A percentile compares a stretch with the other conserved stretches of the same genome.
These are phyloP conservation scores for Manis javanica DNA, from an alignment of 2,797 vertebrate species.

Conservation along the genomic window DNA sequence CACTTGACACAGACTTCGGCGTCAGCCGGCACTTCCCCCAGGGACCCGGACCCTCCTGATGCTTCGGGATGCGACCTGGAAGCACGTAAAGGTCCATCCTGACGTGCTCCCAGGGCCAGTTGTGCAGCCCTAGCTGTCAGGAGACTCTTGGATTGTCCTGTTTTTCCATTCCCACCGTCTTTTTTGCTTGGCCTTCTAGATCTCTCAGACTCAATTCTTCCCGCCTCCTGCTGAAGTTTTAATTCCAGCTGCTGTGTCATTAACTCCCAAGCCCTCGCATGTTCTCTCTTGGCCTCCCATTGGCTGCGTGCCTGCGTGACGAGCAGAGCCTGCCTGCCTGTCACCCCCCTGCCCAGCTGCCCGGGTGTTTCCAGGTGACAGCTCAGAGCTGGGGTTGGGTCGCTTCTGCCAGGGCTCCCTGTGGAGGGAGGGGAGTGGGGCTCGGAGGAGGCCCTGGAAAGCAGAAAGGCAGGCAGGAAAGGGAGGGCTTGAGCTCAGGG, in stretches of 20 bases:
- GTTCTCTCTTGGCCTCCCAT: not conserved
- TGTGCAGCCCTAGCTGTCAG: not conserved
- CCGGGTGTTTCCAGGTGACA: not conserved
- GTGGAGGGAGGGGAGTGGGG: not conserved
- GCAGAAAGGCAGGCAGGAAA: not conserved
- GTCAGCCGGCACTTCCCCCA: not conserved
- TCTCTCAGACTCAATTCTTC: not conserved
- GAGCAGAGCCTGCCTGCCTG: accelerated
- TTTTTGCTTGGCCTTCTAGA: not conserved
- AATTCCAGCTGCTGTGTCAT: not conserved
- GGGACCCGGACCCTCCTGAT: not conserved
- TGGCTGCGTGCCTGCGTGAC: too few species aligned
- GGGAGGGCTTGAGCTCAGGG: not conserved
- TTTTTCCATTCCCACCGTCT: not conserved
- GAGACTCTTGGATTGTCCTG: not conserved
- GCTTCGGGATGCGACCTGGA: not conserved
- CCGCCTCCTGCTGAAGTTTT: not conserved
- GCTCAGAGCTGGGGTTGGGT: not conserved
- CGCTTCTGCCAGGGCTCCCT: not conserved
- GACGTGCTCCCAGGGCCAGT: not conserved
- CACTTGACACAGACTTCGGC: not conserved
- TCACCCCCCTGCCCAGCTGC: not conserved
- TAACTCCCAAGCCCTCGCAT: not conserved
- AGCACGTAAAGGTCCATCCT: not conserved
- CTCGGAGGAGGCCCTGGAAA: not conserved